Evolutionary conservation across 2,113 vertebrate species (phyloP).

Genomic region (Trematocara stigmaticum): DNA sequence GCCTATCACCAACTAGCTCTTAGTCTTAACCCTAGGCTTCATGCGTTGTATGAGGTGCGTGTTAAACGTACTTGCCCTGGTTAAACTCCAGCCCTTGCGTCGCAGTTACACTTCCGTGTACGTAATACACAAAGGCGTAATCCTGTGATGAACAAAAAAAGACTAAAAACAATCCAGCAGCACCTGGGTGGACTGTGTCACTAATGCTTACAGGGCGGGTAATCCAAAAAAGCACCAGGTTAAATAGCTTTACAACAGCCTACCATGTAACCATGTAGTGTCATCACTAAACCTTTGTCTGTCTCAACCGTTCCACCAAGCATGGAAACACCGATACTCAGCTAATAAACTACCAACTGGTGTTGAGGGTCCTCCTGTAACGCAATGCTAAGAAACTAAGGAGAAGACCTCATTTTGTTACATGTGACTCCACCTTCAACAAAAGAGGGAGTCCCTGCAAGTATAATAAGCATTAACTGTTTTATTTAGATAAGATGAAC

Average conservation of each 20-base stretch:
- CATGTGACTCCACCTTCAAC: not conserved
- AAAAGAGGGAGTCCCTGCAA: not conserved
- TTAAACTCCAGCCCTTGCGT: not conserved
- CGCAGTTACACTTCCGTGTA: not conserved
- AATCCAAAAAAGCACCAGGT: not conserved
- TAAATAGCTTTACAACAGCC: not conserved
- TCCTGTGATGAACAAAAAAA: not conserved
- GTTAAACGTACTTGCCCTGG: not conserved
- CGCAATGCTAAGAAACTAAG: not conserved
- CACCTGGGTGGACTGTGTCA: not conserved
- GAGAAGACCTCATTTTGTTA: not conserved
- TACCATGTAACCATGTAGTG: not conserved
- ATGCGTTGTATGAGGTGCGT: accelerated
- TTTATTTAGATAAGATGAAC: not conserved
- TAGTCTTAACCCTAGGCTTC: not conserved
- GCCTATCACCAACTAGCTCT: not conserved
- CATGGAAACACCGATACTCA: not conserved
- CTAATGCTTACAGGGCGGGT: not conserved
- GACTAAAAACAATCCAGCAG: not conserved
- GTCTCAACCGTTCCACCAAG: not conserved
- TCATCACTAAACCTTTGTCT: not conserved
- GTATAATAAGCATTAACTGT: not conserved
- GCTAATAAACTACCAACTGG: not conserved
- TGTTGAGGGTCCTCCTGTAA: accelerated
- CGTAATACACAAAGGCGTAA: accelerated